A percentile compares a stretch with the other conserved stretches of the same genome.
Evolutionary conservation across 2,888 invertebrate genomes (phyloP).

Genomic region (Molanna angustata): DNA sequence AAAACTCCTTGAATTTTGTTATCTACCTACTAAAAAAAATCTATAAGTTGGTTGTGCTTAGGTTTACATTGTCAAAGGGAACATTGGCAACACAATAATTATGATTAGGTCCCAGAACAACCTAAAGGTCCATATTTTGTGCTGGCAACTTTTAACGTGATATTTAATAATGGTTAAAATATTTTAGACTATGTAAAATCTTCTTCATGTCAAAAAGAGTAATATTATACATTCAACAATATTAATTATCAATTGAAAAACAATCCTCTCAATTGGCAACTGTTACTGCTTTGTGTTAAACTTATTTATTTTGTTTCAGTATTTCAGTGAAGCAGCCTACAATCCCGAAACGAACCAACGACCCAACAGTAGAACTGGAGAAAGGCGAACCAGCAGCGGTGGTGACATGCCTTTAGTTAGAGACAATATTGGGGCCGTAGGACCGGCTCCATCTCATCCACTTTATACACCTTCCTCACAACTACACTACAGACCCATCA

Average conservation of each 20-base stretch:
- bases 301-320: constrained; percentile 53
- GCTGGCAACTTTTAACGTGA: too few relatives aligned
- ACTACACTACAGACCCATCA: constrained; percentile 29
- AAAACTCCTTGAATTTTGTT: too few relatives aligned
- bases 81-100: too few relatives aligned
- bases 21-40: too few relatives aligned
- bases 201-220: too few relatives aligned
- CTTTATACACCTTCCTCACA: constrained; percentile 47
- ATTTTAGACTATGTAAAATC: too few relatives aligned
- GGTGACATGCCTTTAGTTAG: constrained; percentile 48
- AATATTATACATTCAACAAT: not conserved
- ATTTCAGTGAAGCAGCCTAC: constrained; percentile 87
- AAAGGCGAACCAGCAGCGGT: constrained; percentile 36
- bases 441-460: constrained; percentile 37
- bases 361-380: constrained; percentile 43
- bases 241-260: not conserved
- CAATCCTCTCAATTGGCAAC: not conserved
- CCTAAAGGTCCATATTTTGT: too few relatives aligned
- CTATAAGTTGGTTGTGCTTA: too few relatives aligned
- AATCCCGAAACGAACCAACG: constrained; percentile 83
- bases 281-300: not conserved
- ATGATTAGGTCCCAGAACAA: too few relatives aligned
- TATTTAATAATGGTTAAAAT: too few relatives aligned
- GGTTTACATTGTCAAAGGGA: too few relatives aligned
- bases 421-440: constrained; percentile 47